Conservation (phyloP, 2,888 invertebrate genomes). For the Scrobipalpa costella region DNA sequence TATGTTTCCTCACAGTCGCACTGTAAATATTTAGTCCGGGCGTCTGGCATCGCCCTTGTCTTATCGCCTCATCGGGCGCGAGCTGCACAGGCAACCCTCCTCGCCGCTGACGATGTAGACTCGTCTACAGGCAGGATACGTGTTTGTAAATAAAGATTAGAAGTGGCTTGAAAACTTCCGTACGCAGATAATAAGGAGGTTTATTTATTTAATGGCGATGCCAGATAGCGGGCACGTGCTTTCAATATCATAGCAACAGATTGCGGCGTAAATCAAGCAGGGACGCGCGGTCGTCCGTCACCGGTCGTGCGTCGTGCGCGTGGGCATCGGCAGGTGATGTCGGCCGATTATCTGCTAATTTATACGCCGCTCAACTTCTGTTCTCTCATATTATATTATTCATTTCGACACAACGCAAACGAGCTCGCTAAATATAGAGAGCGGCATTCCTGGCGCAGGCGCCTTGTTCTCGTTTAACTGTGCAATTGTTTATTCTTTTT, state of each 20-base stretch:
- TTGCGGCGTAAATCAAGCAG: slow-evolving; percentile 53
- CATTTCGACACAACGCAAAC: slow-evolving; percentile 69
- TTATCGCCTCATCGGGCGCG: slow-evolving; percentile 67
- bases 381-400: slow-evolving; percentile 71
- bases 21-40: slow-evolving; percentile 76
- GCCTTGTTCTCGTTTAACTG: slow-evolving; percentile 60
- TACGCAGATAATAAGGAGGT: slow-evolving; percentile 53
- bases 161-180: slow-evolving; percentile 63
- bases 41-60: slow-evolving; percentile 70
- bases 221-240: slow-evolving; percentile 54
- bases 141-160: slow-evolving; percentile 65
- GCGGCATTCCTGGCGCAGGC: slow-evolving; percentile 64
- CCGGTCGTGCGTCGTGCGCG: slow-evolving; percentile 38
- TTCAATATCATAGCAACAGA: slow-evolving; percentile 48
- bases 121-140: slow-evolving; percentile 56
- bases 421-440: slow-evolving; percentile 73
- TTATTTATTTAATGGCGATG: slow-evolving; percentile 55
- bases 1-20: slow-evolving; percentile 73
- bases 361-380: slow-evolving; percentile 72
- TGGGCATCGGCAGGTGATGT: slow-evolving; percentile 68
- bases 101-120: slow-evolving; percentile 47
- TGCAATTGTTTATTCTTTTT: slow-evolving; percentile 67
- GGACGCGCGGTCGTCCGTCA: slow-evolving; percentile 39
- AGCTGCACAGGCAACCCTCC: slow-evolving; percentile 54
- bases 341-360: slow-evolving; percentile 73